Conservation (phyloP, 1,140 invertebrate species). For the Doryteuthis pealeii region DNA sequence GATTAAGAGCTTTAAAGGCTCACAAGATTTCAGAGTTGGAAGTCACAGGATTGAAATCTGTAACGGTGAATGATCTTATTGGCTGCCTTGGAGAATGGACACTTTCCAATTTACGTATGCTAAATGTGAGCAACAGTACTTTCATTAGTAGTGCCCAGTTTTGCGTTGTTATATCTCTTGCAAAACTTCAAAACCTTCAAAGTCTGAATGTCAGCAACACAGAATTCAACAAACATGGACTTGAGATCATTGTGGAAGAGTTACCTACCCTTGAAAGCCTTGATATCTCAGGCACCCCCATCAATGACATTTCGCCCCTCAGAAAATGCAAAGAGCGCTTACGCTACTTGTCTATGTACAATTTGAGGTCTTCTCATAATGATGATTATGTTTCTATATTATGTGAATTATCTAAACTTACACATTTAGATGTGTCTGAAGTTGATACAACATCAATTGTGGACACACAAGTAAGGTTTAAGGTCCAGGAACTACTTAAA, state of each 20-base stretch:
- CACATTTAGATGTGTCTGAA: constrained; percentile 70
- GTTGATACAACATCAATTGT: constrained; percentile 60
- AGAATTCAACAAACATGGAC: constrained; percentile 71
- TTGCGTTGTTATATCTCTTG: constrained; percentile 60
- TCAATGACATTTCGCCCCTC: constrained; percentile 71
- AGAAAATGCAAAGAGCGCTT: constrained; percentile 68
- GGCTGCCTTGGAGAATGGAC: constrained; percentile 76
- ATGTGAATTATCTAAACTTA: constrained; percentile 66
- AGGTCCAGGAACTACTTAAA: constrained; percentile 64
- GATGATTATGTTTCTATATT: constrained; percentile 64
- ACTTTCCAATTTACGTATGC: constrained; percentile 67
- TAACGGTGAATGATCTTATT: constrained; percentile 71
- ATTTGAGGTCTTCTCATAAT: constrained; percentile 64
- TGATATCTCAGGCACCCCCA: constrained; percentile 72
- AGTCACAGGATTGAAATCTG: constrained; percentile 66
- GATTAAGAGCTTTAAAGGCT: constrained; percentile 68
- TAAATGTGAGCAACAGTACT: constrained; percentile 71
- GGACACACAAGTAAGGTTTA: constrained; percentile 59
- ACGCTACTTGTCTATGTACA: constrained; percentile 69
- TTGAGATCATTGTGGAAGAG: constrained; percentile 73
- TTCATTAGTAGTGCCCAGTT: constrained; percentile 65
- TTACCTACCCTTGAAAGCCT: constrained; percentile 70
- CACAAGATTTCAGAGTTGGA: constrained; percentile 69
- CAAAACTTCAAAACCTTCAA: constrained; percentile 65
- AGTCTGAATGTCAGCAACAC: constrained; percentile 74